Conservation (phyloP, 2,113 vertebrate species). For the Trematocara variabile region DNA sequence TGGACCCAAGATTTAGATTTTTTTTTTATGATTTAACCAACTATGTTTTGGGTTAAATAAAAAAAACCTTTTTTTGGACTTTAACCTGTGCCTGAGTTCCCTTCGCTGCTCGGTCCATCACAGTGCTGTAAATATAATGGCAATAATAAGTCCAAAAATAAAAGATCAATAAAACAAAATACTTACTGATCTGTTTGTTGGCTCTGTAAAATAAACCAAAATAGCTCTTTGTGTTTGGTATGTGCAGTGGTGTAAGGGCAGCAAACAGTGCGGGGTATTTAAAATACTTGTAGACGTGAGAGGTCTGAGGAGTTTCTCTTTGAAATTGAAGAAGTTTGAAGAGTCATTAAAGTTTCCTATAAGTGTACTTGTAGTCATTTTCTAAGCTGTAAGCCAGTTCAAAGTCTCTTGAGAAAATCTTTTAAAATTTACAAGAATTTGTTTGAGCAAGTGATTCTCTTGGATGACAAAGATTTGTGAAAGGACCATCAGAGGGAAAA, state of each 20-base stretch:
- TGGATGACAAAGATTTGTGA: not conserved
- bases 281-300: not conserved
- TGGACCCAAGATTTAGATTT: not conserved
- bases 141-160: not conserved
- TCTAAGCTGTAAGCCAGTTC: not conserved
- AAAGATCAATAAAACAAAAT: not conserved
- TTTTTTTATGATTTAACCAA: fast-evolving
- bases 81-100: not conserved
- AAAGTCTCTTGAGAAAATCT: not conserved
- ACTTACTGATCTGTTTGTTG: not conserved
- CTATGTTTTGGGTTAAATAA: not conserved
- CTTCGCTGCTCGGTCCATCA: not conserved
- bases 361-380: not conserved
- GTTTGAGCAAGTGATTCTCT: not conserved
- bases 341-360: not conserved
- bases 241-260: not conserved
- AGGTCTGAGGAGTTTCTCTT: not conserved
- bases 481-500: not conserved
- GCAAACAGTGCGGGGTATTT: not conserved
- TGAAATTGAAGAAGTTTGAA: not conserved
- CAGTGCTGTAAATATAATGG: not conserved
- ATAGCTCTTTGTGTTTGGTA: not conserved
- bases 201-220: not conserved
- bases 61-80: fast-evolving
- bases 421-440: not conserved